Evolutionary conservation across 2,797 vertebrate species (phyloP).

Genomic region (Falco peregrinus): DNA sequence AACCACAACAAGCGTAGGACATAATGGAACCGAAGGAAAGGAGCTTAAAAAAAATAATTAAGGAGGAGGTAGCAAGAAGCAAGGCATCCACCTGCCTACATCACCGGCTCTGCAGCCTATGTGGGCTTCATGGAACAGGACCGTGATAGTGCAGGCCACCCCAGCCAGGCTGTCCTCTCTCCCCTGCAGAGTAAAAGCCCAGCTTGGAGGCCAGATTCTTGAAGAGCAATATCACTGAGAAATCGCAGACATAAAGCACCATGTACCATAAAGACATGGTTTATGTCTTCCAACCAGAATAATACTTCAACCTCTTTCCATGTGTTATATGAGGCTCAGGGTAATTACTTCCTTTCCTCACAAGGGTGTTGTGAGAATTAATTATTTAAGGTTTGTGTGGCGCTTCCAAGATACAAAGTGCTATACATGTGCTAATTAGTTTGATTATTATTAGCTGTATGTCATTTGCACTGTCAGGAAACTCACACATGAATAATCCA

Average conservation of each 20-base stretch:
- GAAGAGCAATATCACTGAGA: background rate
- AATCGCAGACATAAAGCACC: background rate
- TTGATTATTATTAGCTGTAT: constrained; percentile 56
- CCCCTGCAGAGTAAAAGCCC: background rate
- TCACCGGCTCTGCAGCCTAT: rapidly evolving
- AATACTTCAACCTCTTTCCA: background rate
- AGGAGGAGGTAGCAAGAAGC: background rate
- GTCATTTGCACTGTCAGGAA: constrained; percentile 50
- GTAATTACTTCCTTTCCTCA: constrained; percentile 27
- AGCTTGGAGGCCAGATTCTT: background rate
- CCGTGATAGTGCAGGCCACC: rapidly evolving
- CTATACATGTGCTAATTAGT: constrained; percentile 54
- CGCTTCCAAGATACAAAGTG: constrained; percentile 17
- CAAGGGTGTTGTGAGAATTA: constrained; percentile 38
- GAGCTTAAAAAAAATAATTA: background rate
- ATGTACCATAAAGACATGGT: too few species aligned
- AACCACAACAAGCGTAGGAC: background rate
- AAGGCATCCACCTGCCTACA: rapidly evolving
- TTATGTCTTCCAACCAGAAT: background rate
- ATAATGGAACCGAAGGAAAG: background rate
- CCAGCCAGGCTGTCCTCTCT: background rate
- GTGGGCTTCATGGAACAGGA: too few species aligned
- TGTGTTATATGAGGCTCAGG: background rate
- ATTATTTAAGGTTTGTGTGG: constrained; percentile 16
- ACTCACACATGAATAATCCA: constrained; percentile 28